These are phyloP conservation scores for Ligdia adustata DNA, from an alignment of 2,888 invertebrate species.

Conservation along the genomic window DNA sequence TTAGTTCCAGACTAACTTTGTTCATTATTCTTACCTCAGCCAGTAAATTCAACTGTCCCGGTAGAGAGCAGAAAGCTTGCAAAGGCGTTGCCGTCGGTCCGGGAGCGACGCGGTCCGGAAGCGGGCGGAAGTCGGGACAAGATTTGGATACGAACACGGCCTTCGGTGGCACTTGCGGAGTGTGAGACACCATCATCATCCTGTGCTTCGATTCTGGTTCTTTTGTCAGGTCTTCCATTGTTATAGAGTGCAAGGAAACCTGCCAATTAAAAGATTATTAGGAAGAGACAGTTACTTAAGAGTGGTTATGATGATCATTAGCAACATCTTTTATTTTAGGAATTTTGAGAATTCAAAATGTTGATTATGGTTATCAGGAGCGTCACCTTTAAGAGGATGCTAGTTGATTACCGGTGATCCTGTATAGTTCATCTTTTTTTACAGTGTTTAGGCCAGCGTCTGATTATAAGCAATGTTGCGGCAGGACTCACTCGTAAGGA, in stretches of 20 bases:
- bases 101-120: constrained; percentile 35
- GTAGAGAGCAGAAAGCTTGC: constrained; percentile 51
- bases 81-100: constrained; percentile 25
- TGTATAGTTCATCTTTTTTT: too few relatives aligned
- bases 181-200: constrained; percentile 91
- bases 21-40: constrained; percentile 43
- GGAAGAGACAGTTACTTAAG: too few relatives aligned
- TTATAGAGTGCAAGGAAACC: constrained; percentile 92
- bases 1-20: neutral
- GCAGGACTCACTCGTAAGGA: too few relatives aligned
- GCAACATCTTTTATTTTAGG: too few relatives aligned
- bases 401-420: too few relatives aligned
- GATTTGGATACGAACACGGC: constrained; percentile 89
- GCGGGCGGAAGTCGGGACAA: constrained; percentile 88
- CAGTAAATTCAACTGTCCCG: constrained; percentile 53
- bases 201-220: constrained; percentile 91
- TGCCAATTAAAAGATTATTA: too few relatives aligned
- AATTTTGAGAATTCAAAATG: too few relatives aligned
- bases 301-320: too few relatives aligned
- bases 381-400: too few relatives aligned
- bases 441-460: too few relatives aligned
- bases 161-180: constrained; percentile 70
- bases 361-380: too few relatives aligned
- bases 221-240: constrained; percentile 95
- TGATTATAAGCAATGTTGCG: too few relatives aligned